Base-by-base conservation (phyloP, 2,113 vertebrate genomes). In the Dipodomys spectabilis region DNA sequence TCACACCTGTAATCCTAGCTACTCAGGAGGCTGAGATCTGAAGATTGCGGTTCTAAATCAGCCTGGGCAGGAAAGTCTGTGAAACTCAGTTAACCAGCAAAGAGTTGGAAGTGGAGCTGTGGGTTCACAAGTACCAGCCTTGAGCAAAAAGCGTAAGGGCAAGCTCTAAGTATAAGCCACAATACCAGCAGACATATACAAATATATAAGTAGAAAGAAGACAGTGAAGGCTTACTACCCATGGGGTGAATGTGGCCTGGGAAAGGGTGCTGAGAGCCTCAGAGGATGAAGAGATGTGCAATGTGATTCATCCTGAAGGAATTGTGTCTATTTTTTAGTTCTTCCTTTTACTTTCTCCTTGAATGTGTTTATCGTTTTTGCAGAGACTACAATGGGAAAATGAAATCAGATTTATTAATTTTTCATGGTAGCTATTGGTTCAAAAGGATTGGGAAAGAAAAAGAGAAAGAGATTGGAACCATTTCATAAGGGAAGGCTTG, bases 311-410 rank as follows among this genome's bases (percentile, higher is more conserved):
- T 92, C 68, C 22, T 65, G 28, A 79, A 79, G 65, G 39, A 75
- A 28, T 53, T 27, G 11, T 86, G 39, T 27, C 79, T 73, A 27
- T 64, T n/a, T 93, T 79, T 91, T 53, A 69, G 77, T 74, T 93
- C 65, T 88, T 16, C 71, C 28, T 68, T 89, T 77, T 89, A 32
- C 82, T 80, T 92, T 3, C 72, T 75, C 77, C 72, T 49, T 30
- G 57, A 30, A 39, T 19, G 84, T 94, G 85, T 62, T 60, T 91
- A 89, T 75, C 77, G 89, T 78, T 91, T 93, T 79, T 92, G 88
- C n/a, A 75, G 72, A 92, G 57, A 32, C 28, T 60, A 60, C 82
- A 81, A 1, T 75, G 49, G 72, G 22, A 91, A 94, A 78, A 74
- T 69, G 35, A 74, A 78, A 71, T 78, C 30, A 83, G 22, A 68